Evolutionary conservation across 2,888 invertebrate genomes (phyloP).

Genomic region (Eilema griseolum): DNA sequence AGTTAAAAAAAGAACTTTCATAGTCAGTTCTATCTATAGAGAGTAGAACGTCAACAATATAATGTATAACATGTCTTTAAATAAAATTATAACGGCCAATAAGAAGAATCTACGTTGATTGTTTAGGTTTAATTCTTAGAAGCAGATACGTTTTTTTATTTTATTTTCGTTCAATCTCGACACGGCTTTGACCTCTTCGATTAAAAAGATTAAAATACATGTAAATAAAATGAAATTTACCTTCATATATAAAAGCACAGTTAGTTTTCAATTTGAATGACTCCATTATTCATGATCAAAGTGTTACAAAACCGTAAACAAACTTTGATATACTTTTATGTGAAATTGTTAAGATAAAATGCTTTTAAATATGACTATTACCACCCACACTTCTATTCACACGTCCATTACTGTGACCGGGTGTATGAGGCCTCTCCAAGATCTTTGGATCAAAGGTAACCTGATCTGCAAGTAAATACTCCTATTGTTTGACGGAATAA

Average conservation of each 20-base stretch:
- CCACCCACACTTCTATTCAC: neutral
- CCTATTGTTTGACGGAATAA: too few relatives aligned
- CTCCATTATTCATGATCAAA: constrained; percentile 31
- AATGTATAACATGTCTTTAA: neutral
- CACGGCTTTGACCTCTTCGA: neutral
- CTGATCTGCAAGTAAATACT: too few relatives aligned
- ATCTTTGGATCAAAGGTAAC: too few relatives aligned
- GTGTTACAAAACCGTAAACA: constrained; percentile 7
- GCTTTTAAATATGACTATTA: constrained; percentile 1
- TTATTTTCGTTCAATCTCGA: neutral
- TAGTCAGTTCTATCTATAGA: neutral
- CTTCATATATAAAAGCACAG: constrained; percentile 19
- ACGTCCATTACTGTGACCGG: neutral
- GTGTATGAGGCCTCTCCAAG: neutral
- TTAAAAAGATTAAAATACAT: constrained; percentile 5
- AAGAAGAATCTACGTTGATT: neutral
- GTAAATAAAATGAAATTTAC: constrained; percentile 7
- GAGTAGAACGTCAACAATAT: neutral
- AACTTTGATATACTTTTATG: neutral
- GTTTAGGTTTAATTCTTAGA: neutral
- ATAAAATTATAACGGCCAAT: neutral
- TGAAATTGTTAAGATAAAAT: neutral
- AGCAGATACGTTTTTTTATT: neutral
- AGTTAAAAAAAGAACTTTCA: too few relatives aligned
- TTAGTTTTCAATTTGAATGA: constrained; percentile 29